phyloP scores from a whole-genome alignment of 1,140 invertebrate genomes.

The Pachypsylla venusta region DNA sequence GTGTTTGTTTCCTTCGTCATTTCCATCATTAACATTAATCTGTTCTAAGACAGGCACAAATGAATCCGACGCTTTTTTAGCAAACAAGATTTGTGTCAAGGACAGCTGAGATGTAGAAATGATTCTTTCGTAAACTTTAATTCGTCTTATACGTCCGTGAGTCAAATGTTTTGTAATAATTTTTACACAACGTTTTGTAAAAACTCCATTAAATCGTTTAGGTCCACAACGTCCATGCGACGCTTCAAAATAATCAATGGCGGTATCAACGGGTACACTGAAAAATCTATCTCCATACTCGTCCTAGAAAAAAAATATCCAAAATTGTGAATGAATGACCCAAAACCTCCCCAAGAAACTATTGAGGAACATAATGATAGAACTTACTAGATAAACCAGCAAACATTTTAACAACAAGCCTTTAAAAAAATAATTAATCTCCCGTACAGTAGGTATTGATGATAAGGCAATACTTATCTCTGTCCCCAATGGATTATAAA shows the following conservation, averaged over 20 bases:
- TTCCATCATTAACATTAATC: not conserved
- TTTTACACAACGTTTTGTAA: no score
- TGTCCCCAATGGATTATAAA: no score
- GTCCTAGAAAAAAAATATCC: not conserved
- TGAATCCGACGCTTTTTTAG: not conserved
- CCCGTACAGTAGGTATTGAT: no score
- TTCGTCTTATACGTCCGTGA: no score
- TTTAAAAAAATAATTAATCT: no score
- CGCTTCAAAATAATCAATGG: conserved; percentile 4
- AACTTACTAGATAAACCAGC: no score
- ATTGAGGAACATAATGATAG: no score
- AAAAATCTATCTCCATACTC: not conserved
- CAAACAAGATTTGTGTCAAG: not conserved
- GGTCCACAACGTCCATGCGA: conserved; percentile 4
- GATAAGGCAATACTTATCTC: no score
- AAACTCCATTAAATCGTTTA: not conserved
- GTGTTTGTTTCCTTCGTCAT: not conserved
- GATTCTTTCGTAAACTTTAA: not conserved
- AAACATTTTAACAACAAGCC: no score
- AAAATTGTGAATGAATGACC: no score
- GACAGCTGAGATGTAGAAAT: not conserved
- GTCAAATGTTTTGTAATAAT: no score
- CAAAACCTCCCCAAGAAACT: no score
- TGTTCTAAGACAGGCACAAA: not conserved
- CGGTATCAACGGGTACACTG: not conserved